Evolutionary conservation across 2,888 invertebrate genomes (phyloP).

Genomic region (Leptinotarsa rubiginosa): DNA sequence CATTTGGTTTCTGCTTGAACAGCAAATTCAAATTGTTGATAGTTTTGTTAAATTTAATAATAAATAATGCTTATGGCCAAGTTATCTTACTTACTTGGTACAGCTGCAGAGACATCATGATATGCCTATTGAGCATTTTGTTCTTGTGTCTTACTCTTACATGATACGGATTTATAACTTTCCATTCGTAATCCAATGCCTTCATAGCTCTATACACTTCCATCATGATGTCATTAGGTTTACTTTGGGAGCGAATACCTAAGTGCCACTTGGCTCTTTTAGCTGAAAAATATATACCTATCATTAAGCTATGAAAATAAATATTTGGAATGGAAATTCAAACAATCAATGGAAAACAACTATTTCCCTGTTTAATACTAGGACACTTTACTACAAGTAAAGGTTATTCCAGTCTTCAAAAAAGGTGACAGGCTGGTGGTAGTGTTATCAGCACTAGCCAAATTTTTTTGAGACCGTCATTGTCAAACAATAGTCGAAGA

Average conservation of each 20-base stretch:
- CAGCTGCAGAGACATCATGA: constrained; percentile 98
- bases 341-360: background rate
- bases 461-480: too few relatives aligned
- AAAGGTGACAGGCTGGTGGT: too few relatives aligned
- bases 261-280: constrained; percentile 99
- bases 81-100: constrained; percentile 76
- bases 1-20: too few relatives aligned
- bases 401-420: too few relatives aligned
- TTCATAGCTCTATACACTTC: constrained; percentile 99
- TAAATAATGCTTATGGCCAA: too few relatives aligned
- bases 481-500: too few relatives aligned
- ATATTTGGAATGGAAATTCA: constrained; percentile 2
- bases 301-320: background rate
- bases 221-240: constrained; percentile 99
- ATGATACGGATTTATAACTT: constrained; percentile 96
- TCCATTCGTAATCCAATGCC: constrained; percentile 98
- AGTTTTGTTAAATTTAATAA: too few relatives aligned
- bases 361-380: too few relatives aligned
- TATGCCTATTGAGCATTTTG: constrained; percentile 81
- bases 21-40: too few relatives aligned
- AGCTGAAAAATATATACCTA: constrained; percentile 71
- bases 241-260: constrained; percentile 98
- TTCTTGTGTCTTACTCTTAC: constrained; percentile 94
- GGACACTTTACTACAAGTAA: too few relatives aligned
- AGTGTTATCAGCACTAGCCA: too few relatives aligned